Percentiles rank a stretch among this genome's conserved stretches.
phyloP scores from a whole-genome alignment of 2,113 vertebrate species.

The Micronycteris hirsuta region DNA sequence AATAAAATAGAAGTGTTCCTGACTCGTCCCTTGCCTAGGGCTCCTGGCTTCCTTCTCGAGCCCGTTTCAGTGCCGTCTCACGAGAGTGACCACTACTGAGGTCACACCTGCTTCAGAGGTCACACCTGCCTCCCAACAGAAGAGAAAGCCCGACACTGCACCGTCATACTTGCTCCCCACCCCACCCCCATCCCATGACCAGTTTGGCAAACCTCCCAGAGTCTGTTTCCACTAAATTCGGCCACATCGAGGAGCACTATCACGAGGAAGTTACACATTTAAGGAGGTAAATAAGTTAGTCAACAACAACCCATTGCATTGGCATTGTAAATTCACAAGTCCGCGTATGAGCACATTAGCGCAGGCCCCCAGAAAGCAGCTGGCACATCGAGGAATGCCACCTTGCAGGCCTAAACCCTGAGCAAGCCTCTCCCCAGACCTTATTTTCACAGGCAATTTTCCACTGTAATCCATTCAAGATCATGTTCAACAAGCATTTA shows the following conservation, averaged over 20 bases:
- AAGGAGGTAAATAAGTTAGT: not conserved
- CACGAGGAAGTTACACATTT: not conserved
- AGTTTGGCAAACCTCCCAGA: not conserved
- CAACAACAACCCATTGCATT: not conserved
- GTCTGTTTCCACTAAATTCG: not conserved
- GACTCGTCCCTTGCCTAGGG: not conserved
- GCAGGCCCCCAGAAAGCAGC: not conserved
- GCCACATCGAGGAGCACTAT: not conserved
- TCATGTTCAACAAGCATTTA: not conserved
- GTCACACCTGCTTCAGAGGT: not conserved
- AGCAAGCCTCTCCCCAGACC: not conserved
- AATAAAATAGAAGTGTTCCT: not conserved
- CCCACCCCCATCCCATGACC: accelerated
- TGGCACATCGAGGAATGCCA: too few species aligned
- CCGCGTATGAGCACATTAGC: not conserved
- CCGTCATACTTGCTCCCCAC: not conserved
- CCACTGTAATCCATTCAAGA: not conserved
- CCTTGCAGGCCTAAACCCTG: not conserved
- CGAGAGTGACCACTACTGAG: not conserved
- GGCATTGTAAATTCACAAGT: not conserved
- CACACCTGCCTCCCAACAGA: not conserved
- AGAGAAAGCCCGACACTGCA: not conserved
- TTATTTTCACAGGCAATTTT: not conserved
- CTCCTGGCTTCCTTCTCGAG: not conserved
- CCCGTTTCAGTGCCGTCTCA: not conserved